Base-by-base conservation (phyloP, 2,888 invertebrate genomes). In the Plemyria rubiginata region DNA sequence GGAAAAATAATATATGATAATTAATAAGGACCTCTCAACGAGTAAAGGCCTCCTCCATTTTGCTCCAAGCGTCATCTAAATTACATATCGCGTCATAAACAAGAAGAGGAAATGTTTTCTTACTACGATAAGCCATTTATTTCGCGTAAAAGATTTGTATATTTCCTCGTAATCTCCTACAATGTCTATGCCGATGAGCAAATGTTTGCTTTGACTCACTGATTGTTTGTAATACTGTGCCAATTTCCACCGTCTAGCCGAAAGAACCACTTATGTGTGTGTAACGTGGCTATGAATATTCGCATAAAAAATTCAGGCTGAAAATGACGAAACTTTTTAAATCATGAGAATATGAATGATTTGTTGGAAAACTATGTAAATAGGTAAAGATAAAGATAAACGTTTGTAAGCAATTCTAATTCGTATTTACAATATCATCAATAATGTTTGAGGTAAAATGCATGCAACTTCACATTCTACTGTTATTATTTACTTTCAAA, bases 131-230 rank as follows among this genome's bases (percentile, higher is more conserved):
- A 55, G 46, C 41, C 15, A 41, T 60, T 64, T 36, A 54, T 55
- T 58, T 48, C 46, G n/a, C 16, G 41, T 15, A 51, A n/a, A 4
- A 45, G 48, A 48, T 48, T 32, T 32, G 16, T 29, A 11, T 49
- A n/a, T 52, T 22, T 52, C 22, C 8, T 40, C 2, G 8, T 62
- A 62, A 59, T 55, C 56, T 53, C 38, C 12, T n/a, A 15, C 1
- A 29, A 38, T 59, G 65, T 66, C 28, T 62, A 59, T 66, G 46
- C 60, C 60, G 60, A 45, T 57, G 64, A 64, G 48, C 43, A 38
- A 13, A 40, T 59, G 52, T 66, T 62, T 62, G 45, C 50, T 36
- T 66, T 66, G 65, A 66, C 54, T 66, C 66, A 66, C 51, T 45
- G 45, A 45, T 54, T 56, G 41, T 38, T 54, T 56, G 41, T 38